phyloP scores from a whole-genome alignment of 2,888 invertebrate species.

The Drosophila putrida region DNA sequence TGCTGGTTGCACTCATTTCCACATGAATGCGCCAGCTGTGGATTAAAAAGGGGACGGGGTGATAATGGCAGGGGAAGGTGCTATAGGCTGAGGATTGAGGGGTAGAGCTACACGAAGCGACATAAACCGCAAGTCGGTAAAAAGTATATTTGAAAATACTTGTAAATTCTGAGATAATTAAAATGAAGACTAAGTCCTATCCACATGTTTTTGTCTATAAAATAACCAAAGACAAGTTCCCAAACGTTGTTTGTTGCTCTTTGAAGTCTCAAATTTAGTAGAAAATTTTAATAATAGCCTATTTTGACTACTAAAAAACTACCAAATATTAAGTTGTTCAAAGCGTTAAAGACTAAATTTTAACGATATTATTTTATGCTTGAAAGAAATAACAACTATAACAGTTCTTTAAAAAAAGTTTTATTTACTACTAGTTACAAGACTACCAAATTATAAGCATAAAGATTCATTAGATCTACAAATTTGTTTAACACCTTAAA shows the following conservation, averaged over 20 bases:
- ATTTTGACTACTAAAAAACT: not conserved
- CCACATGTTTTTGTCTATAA: not conserved
- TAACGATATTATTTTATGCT: no score
- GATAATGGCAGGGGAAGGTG: conserved; percentile 7
- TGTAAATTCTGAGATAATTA: conserved; percentile 54
- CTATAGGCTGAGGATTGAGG: not conserved
- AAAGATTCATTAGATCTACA: no score
- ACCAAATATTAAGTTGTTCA: no score
- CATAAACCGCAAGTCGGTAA: conserved; percentile 74
- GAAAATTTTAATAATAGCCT: not conserved
- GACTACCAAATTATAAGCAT: not conserved
- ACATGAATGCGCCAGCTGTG: conserved; percentile 69
- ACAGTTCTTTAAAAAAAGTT: no score
- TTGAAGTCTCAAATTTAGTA: not conserved
- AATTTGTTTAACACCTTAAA: no score
- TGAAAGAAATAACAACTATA: no score
- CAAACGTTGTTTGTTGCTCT: conserved; percentile 1
- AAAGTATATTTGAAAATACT: conserved; percentile 59
- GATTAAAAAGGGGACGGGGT: conserved; percentile 19
- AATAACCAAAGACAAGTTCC: not conserved
- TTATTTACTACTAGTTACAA: not conserved
- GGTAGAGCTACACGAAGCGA: conserved; percentile 36
- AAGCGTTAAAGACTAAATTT: no score
- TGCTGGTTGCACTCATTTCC: conserved; percentile 77
- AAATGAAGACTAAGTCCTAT: conserved; percentile 14